Conservation (phyloP, 2,797 vertebrate species). For the Cuniculus paca region DNA sequence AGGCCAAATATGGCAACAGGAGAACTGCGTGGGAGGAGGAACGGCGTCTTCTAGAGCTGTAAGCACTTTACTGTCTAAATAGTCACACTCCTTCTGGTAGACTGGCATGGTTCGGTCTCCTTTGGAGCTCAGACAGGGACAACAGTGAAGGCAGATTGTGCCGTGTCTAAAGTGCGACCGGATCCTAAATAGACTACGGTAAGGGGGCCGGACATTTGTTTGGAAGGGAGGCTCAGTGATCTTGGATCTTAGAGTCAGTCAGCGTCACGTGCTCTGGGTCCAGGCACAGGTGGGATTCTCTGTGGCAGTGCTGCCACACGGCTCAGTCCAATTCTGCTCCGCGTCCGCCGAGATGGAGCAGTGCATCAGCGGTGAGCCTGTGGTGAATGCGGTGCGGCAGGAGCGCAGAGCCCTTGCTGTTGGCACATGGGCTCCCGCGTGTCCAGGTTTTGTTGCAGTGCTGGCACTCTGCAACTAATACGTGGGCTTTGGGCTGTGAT, state of each 20-base stretch:
- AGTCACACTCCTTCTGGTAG: not conserved
- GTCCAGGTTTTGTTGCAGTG: not conserved
- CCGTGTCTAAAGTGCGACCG: not conserved
- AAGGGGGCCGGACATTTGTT: not conserved
- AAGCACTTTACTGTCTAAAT: not conserved
- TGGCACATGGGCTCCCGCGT: not conserved
- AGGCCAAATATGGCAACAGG: not conserved
- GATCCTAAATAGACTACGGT: not conserved
- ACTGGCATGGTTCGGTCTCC: not conserved
- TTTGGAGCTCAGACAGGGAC: not conserved
- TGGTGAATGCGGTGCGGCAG: not conserved
- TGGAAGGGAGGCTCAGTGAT: not conserved
- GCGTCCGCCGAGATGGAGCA: not conserved
- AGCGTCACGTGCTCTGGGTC: no score
- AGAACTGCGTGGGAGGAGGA: not conserved
- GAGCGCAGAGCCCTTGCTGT: no score
- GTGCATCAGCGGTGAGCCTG: rapidly evolving
- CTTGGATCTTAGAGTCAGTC: no score
- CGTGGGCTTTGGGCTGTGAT: not conserved
- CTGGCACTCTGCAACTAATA: not conserved
- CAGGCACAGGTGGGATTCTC: not conserved
- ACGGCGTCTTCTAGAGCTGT: not conserved
- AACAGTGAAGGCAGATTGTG: not conserved
- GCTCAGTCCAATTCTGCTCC: not conserved
- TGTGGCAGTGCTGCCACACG: rapidly evolving